These are phyloP conservation scores for Arizona elegans DNA, from an alignment of 2,113 vertebrate genomes.

Conservation along the genomic window DNA sequence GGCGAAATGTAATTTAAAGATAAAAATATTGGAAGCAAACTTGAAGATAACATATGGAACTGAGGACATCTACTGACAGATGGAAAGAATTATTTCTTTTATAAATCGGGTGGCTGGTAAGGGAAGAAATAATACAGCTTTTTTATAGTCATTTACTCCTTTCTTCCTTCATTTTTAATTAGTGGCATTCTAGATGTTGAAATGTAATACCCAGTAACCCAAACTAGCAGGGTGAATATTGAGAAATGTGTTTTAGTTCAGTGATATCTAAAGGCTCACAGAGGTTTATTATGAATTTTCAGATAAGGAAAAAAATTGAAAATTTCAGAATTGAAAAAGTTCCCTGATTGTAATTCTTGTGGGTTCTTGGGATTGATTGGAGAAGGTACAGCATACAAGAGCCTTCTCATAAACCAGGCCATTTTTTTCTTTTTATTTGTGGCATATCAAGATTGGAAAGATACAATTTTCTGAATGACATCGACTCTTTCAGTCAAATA, in stretches of 20 bases:
- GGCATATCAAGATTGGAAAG: not conserved
- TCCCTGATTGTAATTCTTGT: not conserved
- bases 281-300: not conserved
- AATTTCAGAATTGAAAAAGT: not conserved
- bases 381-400: not conserved
- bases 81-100: not conserved
- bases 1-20: not conserved
- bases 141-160: not conserved
- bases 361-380: not conserved
- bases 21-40: not conserved
- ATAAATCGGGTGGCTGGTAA: not conserved
- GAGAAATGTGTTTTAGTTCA: not conserved
- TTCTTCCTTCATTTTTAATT: not conserved
- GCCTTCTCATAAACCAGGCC: not conserved
- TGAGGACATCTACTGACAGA: constrained; percentile 21
- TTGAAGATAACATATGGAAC: not conserved
- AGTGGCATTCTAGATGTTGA: not conserved
- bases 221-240: not conserved
- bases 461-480: not conserved
- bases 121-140: rapidly evolving
- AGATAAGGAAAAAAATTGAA: not conserved
- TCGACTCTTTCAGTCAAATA: not conserved
- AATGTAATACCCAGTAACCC: not conserved
- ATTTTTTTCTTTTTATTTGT: not conserved
- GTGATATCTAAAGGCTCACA: not conserved